Evolutionary conservation across 2,797 vertebrate genomes (phyloP).

Genomic region (Chloroceryle amazona): DNA sequence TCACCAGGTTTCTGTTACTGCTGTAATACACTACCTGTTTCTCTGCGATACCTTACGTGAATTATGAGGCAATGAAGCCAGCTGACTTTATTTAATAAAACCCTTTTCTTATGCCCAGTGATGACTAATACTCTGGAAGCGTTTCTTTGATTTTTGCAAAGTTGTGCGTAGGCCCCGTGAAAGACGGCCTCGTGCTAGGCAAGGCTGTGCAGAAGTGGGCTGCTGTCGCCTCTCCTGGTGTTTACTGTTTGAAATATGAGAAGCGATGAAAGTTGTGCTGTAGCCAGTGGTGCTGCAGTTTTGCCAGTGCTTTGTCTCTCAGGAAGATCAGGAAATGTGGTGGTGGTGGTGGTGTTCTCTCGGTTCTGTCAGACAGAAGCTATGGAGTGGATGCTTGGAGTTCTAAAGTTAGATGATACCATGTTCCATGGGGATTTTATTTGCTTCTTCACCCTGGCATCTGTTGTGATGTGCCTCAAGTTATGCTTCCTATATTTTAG

Average conservation of each 20-base stretch:
- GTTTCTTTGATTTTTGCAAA: neutral
- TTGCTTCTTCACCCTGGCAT: neutral
- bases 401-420: neutral
- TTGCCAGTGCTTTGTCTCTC: neutral
- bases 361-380: neutral
- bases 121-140: neutral
- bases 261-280: neutral
- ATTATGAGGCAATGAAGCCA: neutral
- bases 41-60: neutral
- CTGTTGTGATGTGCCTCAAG: neutral
- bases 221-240: neutral
- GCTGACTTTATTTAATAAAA: neutral
- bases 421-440: neutral
- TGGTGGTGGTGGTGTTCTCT: neutral
- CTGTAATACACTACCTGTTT: fast-evolving
- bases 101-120: neutral
- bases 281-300: neutral
- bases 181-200: neutral
- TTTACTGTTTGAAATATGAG: neutral
- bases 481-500: neutral
- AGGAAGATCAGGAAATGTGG: neutral
- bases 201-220: neutral
- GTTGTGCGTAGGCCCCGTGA: neutral
- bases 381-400: neutral
- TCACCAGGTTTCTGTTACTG: neutral